These are phyloP conservation scores for Dasyornis broadbenti DNA, from an alignment of 2,113 vertebrate genomes.

Conservation along the genomic window DNA sequence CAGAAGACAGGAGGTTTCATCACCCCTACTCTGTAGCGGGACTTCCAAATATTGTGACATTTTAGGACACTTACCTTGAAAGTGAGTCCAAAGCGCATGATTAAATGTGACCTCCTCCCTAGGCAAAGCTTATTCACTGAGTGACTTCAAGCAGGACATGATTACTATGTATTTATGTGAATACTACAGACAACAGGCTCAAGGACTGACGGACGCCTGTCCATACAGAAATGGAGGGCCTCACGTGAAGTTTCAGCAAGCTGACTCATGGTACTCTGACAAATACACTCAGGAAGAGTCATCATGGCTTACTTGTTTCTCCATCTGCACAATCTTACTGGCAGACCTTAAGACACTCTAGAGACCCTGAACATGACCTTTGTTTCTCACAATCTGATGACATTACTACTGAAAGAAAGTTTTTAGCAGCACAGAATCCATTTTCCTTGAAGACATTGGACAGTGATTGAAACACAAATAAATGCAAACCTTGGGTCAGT, in stretches of 20 bases:
- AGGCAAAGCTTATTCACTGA: background rate
- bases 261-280: background rate
- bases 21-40: background rate
- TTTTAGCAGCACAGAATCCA: background rate
- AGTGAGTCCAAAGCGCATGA: fast-evolving
- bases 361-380: background rate
- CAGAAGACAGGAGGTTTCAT: background rate
- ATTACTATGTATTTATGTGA: background rate
- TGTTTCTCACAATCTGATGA: background rate
- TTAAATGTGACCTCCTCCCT: background rate
- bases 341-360: background rate
- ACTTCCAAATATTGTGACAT: background rate
- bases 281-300: fast-evolving
- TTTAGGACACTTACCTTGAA: background rate
- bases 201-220: background rate
- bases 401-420: background rate
- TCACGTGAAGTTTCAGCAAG: background rate
- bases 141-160: background rate
- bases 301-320: background rate
- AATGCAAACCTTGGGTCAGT: background rate
- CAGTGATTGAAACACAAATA: background rate
- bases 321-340: background rate
- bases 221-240: background rate
- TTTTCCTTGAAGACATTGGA: background rate
- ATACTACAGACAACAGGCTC: background rate